Evolutionary conservation across 2,888 invertebrate species (phyloP).

Genomic region (Amphimallon solstitiale): DNA sequence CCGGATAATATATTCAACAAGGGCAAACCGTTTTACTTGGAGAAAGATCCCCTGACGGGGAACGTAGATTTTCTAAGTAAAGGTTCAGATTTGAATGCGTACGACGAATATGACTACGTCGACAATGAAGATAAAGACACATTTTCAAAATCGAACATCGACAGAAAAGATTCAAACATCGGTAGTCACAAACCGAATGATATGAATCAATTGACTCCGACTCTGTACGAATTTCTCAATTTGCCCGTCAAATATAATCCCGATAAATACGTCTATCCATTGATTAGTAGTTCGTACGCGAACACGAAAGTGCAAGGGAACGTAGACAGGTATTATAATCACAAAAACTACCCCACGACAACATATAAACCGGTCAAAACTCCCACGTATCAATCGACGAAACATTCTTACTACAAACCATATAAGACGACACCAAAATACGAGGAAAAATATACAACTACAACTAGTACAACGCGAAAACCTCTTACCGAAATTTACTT

Average conservation of each 20-base stretch:
- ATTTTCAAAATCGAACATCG: constrained; percentile 61
- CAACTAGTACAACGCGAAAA: constrained; percentile 51
- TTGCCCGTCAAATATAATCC: constrained; percentile 75
- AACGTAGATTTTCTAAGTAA: constrained; percentile 71
- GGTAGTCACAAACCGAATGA: constrained; percentile 68
- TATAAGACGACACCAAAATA: constrained; percentile 40
- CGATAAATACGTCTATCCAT: constrained; percentile 74
- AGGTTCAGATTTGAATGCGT: constrained; percentile 60
- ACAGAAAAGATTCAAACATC: constrained; percentile 62
- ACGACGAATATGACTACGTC: constrained; percentile 55
- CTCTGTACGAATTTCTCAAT: constrained; percentile 75
- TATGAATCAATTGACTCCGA: constrained; percentile 70
- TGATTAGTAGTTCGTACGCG: constrained; percentile 78
- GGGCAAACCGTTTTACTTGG: constrained; percentile 76
- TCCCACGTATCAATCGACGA: constrained; percentile 58
- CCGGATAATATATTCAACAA: constrained; percentile 73
- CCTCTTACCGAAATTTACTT: constrained; percentile 47
- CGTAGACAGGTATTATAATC: constrained; percentile 67
- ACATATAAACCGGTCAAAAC: constrained; percentile 58
- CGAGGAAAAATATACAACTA: constrained; percentile 45
- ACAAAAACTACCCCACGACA: constrained; percentile 59
- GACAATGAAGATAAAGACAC: constrained; percentile 54
- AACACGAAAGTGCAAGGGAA: constrained; percentile 77
- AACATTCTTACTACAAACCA: constrained; percentile 50
- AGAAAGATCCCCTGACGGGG: constrained; percentile 75